Evolutionary conservation across 2,113 vertebrate genomes (phyloP).

Genomic region (Eira barbara): DNA sequence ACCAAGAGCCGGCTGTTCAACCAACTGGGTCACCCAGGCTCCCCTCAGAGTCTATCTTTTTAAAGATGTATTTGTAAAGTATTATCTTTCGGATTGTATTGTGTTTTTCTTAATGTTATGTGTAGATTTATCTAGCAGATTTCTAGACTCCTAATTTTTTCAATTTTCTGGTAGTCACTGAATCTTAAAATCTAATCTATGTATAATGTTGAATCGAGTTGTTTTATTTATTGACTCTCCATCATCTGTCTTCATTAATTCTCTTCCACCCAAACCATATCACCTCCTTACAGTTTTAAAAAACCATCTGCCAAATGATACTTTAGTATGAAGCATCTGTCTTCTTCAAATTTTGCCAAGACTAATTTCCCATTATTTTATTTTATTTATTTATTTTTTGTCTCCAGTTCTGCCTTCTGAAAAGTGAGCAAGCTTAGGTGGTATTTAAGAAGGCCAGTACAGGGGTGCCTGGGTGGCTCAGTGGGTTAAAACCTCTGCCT

Average conservation of each 20-base stretch:
- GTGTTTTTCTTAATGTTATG: constrained; percentile 26
- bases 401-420: constrained; percentile 39
- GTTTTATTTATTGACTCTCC: constrained; percentile 58
- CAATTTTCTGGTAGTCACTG: not conserved
- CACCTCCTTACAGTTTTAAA: constrained; percentile 48
- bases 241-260: constrained; percentile 56
- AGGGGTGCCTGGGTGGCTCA: too few species aligned
- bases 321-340: constrained; percentile 60
- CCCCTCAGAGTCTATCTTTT: not conserved
- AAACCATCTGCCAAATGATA: constrained; percentile 59
- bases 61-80: constrained; percentile 47
- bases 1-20: not conserved
- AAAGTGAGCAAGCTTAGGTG: constrained; percentile 18
- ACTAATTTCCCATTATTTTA: constrained; percentile 52
- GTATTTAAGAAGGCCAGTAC: not conserved
- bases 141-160: constrained; percentile 33
- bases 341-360: constrained; percentile 59
- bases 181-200: constrained; percentile 21
- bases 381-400: constrained; percentile 10
- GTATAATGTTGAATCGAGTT: constrained; percentile 14
- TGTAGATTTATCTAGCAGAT: not conserved
- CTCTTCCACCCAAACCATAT: constrained; percentile 29
- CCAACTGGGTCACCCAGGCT: not conserved
- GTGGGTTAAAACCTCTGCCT: too few species aligned
- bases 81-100: constrained; percentile 22